These are phyloP conservation scores for Hermaeophaga mercurialis DNA, from an alignment of 2,888 invertebrate species.

Conservation along the genomic window DNA sequence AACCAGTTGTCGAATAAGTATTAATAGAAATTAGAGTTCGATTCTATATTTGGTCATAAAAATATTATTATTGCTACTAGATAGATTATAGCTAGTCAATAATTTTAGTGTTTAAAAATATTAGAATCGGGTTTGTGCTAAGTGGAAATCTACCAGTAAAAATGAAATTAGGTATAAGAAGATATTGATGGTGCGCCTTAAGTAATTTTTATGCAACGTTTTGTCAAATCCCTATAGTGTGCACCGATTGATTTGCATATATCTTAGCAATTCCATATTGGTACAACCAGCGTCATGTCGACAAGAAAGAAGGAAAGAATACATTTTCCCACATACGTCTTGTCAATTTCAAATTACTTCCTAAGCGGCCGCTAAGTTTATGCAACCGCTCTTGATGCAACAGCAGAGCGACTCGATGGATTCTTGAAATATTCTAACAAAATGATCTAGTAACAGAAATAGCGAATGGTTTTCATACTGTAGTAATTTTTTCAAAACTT, in stretches of 20 bases:
- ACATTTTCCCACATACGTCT: conserved; percentile 26
- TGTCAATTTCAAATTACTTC: conserved; percentile 26
- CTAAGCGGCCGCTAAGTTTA: conserved; percentile 23
- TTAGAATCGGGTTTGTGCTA: too few relatives aligned
- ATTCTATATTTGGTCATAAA: background rate
- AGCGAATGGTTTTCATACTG: too few relatives aligned
- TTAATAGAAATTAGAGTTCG: background rate
- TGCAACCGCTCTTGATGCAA: conserved; percentile 23
- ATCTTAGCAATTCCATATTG: conserved; percentile 9
- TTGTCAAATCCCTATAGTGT: too few relatives aligned
- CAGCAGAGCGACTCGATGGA: too few relatives aligned
- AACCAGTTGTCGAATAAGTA: background rate
- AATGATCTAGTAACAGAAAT: too few relatives aligned
- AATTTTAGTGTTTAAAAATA: background rate
- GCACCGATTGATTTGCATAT: conserved; percentile 1
- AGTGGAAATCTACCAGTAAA: too few relatives aligned
- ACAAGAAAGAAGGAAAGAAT: conserved; percentile 9
- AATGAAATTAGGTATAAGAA: too few relatives aligned
- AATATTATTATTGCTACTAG: background rate
- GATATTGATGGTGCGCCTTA: too few relatives aligned
- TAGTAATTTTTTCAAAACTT: too few relatives aligned
- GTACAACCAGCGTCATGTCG: background rate
- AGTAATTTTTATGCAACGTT: too few relatives aligned
- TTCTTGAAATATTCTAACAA: too few relatives aligned
- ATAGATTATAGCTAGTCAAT: background rate